Conservation (phyloP, 2,888 invertebrate genomes). For the Phania funesta region DNA sequence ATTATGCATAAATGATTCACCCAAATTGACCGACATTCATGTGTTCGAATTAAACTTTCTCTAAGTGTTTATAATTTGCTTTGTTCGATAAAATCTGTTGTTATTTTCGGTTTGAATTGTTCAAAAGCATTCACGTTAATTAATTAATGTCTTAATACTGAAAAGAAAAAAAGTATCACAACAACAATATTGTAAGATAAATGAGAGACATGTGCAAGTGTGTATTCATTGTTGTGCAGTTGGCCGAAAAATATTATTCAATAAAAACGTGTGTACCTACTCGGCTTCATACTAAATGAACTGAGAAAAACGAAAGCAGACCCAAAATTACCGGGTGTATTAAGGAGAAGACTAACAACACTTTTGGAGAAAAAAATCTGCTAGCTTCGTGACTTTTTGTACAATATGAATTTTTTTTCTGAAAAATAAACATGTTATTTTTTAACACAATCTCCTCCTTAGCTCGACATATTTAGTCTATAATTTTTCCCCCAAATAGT, state of each 20-base stretch:
- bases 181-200: conserved; percentile 45
- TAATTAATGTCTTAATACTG: conserved; percentile 14
- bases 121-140: neutral
- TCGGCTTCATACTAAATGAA: neutral
- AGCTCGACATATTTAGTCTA: too few relatives aligned
- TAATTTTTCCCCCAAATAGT: too few relatives aligned
- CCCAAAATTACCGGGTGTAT: too few relatives aligned
- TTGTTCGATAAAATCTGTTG: neutral
- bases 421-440: too few relatives aligned
- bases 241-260: neutral
- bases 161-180: conserved; percentile 1
- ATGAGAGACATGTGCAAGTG: conserved; percentile 41
- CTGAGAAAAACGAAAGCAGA: neutral
- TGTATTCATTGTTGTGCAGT: neutral
- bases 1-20: conserved; percentile 26
- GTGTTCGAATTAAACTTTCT: conserved; percentile 29
- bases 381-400: too few relatives aligned
- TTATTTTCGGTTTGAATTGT: neutral
- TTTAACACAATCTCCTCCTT: too few relatives aligned
- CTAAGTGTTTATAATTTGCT: conserved; percentile 51
- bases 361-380: too few relatives aligned
- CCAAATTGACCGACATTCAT: neutral
- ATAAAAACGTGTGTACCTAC: neutral
- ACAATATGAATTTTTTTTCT: too few relatives aligned
- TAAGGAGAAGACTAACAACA: too few relatives aligned